These are phyloP conservation scores for Zapornia atra DNA, from an alignment of 2,113 vertebrate species.

Conservation along the genomic window DNA sequence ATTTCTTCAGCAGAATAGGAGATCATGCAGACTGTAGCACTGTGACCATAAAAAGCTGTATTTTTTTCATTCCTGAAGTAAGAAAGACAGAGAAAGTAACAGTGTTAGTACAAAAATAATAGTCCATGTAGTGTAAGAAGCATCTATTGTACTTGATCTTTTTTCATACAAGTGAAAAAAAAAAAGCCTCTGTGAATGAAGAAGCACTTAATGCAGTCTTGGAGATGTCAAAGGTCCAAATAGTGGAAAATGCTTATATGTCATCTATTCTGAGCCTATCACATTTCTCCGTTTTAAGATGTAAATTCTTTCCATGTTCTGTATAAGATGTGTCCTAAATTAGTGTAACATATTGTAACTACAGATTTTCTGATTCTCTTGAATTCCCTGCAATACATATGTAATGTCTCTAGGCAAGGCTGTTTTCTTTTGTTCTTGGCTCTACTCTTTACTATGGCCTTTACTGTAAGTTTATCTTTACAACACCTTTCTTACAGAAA, in stretches of 20 bases:
- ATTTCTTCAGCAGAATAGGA: not conserved
- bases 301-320: not conserved
- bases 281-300: not conserved
- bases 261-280: not conserved
- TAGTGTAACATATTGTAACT: not conserved
- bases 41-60: not conserved
- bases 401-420: not conserved
- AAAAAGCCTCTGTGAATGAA: not conserved
- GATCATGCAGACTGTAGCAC: not conserved
- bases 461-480: not conserved
- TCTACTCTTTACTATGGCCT: not conserved
- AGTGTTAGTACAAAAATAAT: not conserved
- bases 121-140: not conserved
- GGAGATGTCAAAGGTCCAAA: not conserved
- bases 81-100: not conserved
- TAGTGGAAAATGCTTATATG: not conserved
- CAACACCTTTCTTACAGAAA: not conserved
- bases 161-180: not conserved
- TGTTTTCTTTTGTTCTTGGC: not conserved
- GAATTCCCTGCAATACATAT: not conserved
- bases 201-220: not conserved
- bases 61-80: not conserved
- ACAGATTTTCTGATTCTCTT: not conserved
- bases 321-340: not conserved
- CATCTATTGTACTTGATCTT: not conserved